Conservation (phyloP, 2,113 vertebrate genomes). For the Meleagris gallopavo region DNA sequence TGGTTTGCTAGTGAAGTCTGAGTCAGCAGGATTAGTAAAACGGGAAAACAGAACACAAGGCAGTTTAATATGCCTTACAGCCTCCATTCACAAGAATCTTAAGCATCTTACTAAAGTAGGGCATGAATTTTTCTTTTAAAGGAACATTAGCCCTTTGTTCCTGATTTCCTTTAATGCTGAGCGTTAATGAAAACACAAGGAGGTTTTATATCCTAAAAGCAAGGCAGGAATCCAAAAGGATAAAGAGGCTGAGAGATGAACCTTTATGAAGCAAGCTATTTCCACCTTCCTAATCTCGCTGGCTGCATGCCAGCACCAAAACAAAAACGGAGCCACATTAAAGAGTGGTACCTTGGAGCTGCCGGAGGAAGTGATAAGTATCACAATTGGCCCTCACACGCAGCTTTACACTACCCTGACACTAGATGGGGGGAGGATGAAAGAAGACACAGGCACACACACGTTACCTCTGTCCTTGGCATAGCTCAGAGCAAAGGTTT, state of each 20-base stretch:
- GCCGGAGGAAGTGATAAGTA: constrained; percentile 45
- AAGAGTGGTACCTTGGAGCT: constrained; percentile 25
- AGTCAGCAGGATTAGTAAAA: constrained; percentile 58
- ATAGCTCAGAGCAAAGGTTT: not conserved
- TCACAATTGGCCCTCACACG: constrained; percentile 51
- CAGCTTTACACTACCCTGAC: constrained; percentile 34
- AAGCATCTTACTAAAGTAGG: constrained; percentile 70
- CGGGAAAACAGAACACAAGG: constrained; percentile 11
- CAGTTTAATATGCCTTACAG: constrained; percentile 48
- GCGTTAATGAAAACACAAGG: constrained; percentile 18
- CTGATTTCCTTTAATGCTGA: constrained; percentile 30
- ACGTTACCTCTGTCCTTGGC: constrained; percentile 13
- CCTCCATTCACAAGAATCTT: constrained; percentile 60
- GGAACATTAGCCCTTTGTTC: constrained; percentile 58
- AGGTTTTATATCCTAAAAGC: constrained; percentile 22
- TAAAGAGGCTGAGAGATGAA: not conserved
- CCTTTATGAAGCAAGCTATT: constrained; percentile 22
- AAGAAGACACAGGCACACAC: constrained; percentile 32
- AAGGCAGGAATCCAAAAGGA: constrained; percentile 33
- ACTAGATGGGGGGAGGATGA: not conserved
- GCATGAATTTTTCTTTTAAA: constrained; percentile 42
- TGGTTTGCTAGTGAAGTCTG: constrained; percentile 22
- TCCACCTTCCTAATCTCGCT: constrained; percentile 15
- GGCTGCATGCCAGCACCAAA: constrained; percentile 45
- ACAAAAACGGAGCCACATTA: constrained; percentile 56